Evolutionary conservation across 1,140 invertebrate genomes (phyloP), one percentile per base, ranked within the genome.

Genomic region (Holotrichia oblita): DNA sequence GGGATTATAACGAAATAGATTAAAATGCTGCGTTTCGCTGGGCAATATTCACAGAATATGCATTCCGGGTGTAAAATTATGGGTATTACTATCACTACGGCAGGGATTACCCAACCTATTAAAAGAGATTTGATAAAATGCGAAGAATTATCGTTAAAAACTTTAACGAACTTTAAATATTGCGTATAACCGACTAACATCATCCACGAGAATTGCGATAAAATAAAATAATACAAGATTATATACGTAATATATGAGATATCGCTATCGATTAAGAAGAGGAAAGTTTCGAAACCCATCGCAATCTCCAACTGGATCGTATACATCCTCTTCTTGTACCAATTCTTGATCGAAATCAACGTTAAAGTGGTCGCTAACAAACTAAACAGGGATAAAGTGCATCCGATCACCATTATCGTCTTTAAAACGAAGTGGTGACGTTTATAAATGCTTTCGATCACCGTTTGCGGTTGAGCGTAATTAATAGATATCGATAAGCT

Each of bases 161-260:
- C 90, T 40, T 86, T 86, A 0, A 92, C 90, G 77, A 91, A 91
- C 59, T 90, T 86, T 61, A 89, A 87, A 83, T 91, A 92, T 82
- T 92, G 91, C 44, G 91, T 84, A 69, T 89, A 84, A 14, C 90
- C 91, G 17, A 91, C 90, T 72, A 92, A 87, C 48, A 92, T 83
- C 91, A 92, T 92, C 91, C 91, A 92, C 81, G 88, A 88, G 84
- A 92, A 92, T 80, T 90, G 89, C 17, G 90, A 86, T 40, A 92
- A 82, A 22, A 92, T 87, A 4, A 90, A 88, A 83, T 92, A 92
- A 81, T 92, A 91, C 61, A 92, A 80, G 34, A 89, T 64, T 12
- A 88, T 89, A 2, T 91, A 91, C 22, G 91, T 80, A 24, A 86
- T 80, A 24, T 90, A 86, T 79, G 90, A 91, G 0, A 79, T 81